Evolutionary conservation across 2,888 invertebrate genomes (phyloP).

Genomic region (Chydorus sphaericus): DNA sequence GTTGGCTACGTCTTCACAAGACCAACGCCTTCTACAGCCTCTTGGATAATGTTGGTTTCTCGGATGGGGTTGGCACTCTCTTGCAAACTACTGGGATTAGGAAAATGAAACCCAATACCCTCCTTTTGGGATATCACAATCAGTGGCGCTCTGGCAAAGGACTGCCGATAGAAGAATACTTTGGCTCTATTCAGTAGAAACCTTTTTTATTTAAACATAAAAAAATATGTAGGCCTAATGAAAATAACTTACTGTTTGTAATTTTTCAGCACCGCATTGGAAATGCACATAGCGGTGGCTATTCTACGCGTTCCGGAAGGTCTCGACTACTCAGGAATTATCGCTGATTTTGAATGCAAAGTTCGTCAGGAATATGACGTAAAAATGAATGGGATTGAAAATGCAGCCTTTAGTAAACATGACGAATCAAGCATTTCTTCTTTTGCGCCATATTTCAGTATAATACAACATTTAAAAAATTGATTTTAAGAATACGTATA

Average conservation of each 20-base stretch:
- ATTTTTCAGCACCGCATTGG: too few relatives aligned
- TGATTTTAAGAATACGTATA: too few relatives aligned
- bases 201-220: too few relatives aligned
- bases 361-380: background rate
- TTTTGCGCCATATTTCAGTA: too few relatives aligned
- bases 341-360: conserved; percentile 28
- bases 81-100: conserved; percentile 85
- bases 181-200: conserved; percentile 92
- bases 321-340: conserved; percentile 46
- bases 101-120: conserved; percentile 83
- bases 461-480: too few relatives aligned
- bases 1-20: conserved; percentile 70
- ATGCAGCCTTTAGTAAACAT: background rate
- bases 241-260: too few relatives aligned
- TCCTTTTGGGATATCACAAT: conserved; percentile 85
- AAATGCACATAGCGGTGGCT: conserved; percentile 83
- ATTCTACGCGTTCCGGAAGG: conserved; percentile 78
- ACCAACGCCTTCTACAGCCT: conserved; percentile 83
- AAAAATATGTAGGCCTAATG: too few relatives aligned
- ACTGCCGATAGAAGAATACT: conserved; percentile 70
- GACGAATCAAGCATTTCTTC: background rate
- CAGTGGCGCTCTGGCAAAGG: conserved; percentile 74
- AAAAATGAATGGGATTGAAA: background rate
- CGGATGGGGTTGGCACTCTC: conserved; percentile 56
- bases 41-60: conserved; percentile 35